A percentile compares a stretch with the other conserved stretches of the same genome.
phyloP scores from a whole-genome alignment of 1,140 invertebrate species.

The Aricia agestis region DNA sequence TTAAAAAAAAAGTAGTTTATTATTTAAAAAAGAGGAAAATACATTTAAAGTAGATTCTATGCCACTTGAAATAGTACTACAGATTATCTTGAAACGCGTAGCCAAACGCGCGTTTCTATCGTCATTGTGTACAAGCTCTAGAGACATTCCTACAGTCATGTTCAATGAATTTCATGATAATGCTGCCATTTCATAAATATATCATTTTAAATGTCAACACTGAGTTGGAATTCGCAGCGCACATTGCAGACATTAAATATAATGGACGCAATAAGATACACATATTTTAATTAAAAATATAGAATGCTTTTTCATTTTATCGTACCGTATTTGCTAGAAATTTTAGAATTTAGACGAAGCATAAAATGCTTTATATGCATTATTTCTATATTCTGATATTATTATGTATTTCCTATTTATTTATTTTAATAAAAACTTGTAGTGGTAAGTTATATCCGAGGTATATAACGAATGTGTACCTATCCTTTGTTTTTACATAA shows the following conservation, averaged over 20 bases:
- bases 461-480: too few relatives aligned
- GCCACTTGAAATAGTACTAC: too few relatives aligned
- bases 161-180: not conserved
- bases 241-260: constrained; percentile 8
- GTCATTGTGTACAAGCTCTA: not conserved
- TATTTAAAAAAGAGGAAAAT: too few relatives aligned
- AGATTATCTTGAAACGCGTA: too few relatives aligned
- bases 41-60: too few relatives aligned
- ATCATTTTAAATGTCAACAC: constrained; percentile 33
- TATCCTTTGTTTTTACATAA: too few relatives aligned
- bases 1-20: too few relatives aligned
- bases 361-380: not conserved
- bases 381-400: not conserved
- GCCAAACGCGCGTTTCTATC: not conserved
- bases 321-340: not conserved
- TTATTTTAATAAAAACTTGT: too few relatives aligned
- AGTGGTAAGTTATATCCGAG: too few relatives aligned
- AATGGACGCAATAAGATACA: not conserved
- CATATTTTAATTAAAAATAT: constrained; percentile 12
- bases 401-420: not conserved
- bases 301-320: not conserved
- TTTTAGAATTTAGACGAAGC: not conserved
- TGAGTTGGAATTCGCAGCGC: constrained; percentile 10
- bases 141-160: constrained; percentile 4
- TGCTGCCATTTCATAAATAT: constrained; percentile 30